Evolutionary conservation across 2,888 invertebrate genomes (phyloP), one percentile per base, ranked within the genome.

Genomic region (Ommatoiulus sabulosus): DNA sequence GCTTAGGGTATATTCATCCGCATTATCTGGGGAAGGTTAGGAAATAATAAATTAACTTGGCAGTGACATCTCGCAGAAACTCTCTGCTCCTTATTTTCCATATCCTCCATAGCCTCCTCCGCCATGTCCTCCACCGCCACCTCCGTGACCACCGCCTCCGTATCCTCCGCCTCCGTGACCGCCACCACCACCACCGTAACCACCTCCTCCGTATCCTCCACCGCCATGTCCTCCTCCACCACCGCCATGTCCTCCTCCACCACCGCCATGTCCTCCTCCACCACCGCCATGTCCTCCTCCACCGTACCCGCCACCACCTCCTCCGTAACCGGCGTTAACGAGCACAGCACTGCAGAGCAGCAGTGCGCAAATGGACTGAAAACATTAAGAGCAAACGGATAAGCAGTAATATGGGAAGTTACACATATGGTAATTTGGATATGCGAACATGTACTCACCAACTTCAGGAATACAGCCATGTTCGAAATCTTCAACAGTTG

Each of bases 41-140:
- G 24, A 20, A 72, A 72, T 1, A 72, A 80, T 80, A 80, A 80
- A 80, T 80, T 80, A 80, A 35, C 35, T 80, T 80, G 35, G 8
- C 12, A 35, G 12, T 7, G 3, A 35, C 35, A 35, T 35, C 10
- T 7, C 1, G 24, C 63, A 63, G 63, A 63, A 63, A 63, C 17
- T 4, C 63, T 6, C 15, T n/a, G n/a, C 63, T 5, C 12, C 80
- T 35, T 80, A 80, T 5, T 80, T 80, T 4, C 80, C 80, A 15
- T 80, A 80, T 80, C 80, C 80, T 12, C 80, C 80, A 80, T 80
- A 80, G 8, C 72, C 72, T 72, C 72, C 72, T 72, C 72, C 72
- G 20, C 72, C 72, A 24, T 72, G 72, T 24, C 72, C 72, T 24
- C 72, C 72, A 8, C 72, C 72, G 8, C 72, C 72, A 7, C 72